Evolutionary conservation across 2,888 invertebrate species (phyloP), one percentile per base, ranked within the genome.

Genomic region (Lithophane semibrunnea): DNA sequence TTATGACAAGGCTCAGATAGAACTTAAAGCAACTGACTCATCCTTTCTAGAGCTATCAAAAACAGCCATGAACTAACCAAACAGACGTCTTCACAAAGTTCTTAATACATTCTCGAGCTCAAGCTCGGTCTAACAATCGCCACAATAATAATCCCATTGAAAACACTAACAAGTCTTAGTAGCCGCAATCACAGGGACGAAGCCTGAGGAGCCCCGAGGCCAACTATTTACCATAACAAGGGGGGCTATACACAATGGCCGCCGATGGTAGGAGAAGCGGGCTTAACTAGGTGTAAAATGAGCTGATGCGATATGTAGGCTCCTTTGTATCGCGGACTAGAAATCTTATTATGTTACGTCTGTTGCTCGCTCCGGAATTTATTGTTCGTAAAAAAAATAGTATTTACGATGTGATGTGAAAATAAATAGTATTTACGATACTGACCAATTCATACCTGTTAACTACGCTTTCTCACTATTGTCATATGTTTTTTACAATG

Each of bases 141-240:
- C 82, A 86, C 81, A 87, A 88, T 90, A 91, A 89, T 89, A 92
- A 90, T 91, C 87, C 89, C 86, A 91, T 91, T 91, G 88, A 90
- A 85, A 90, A 88, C 89, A 88, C 89, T 90, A 90, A 89, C 90
- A 88, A 91, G 90, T 86, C 85, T 82, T 82, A 87, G 87, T 75
- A 81, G 83, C 80, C 84, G 79, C 84, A 88, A 86, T 89, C 87
- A 86, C 84, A 83, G 87, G 88, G 66, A 73, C 64, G 80, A 86
- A 84, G 91, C 92, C 90, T 83, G 83, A 88, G 90, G 92, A 87
- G 85, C 91, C 93, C 91, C 85, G 85, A 88, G 91, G 93, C 92
- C 92, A 91, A 87, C 91, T 92, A 94, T 94, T 95, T 94, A 94
- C 93, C 94, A 95, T 96, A 95, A 95, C 95, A 95, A 95, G 95